A percentile compares a stretch with the other conserved stretches of the same genome.
Evolutionary conservation across 2,797 vertebrate species (phyloP).

Genomic region (Chaetodon trifasciatus): DNA sequence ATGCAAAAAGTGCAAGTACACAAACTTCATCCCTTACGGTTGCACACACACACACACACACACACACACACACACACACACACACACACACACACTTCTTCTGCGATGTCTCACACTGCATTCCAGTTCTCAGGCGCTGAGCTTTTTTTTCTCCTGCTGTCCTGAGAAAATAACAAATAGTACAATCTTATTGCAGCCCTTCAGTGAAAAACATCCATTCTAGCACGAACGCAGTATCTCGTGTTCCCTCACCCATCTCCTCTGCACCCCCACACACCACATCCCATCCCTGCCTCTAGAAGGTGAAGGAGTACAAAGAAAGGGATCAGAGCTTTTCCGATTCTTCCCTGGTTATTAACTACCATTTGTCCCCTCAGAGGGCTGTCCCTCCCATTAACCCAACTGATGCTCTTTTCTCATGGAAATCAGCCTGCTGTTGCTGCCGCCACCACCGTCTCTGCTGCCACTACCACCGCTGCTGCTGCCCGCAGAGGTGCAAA

Average conservation of each 20-base stretch:
- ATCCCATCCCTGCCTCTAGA: conserved; percentile 57
- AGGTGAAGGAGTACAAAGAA: conserved; percentile 82
- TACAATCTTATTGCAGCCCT: conserved; percentile 50
- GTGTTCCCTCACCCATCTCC: conserved; percentile 37
- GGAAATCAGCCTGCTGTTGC: conserved; percentile 87
- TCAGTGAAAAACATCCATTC: conserved; percentile 70
- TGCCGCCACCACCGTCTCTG: conserved; percentile 40
- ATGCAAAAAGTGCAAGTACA: conserved; percentile 30
- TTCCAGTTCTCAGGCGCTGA: conserved; percentile 59
- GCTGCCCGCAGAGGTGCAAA: conserved; percentile 80
- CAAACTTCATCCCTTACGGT: neutral
- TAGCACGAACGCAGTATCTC: conserved; percentile 75
- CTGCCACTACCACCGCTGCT: conserved; percentile 40
- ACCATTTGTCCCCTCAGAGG: conserved; percentile 81
- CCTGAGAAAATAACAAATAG: conserved; percentile 69
- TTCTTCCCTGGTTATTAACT: conserved; percentile 86
- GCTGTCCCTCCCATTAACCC: conserved; percentile 85
- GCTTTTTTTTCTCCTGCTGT: conserved; percentile 37
- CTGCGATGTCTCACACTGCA: conserved; percentile 7
- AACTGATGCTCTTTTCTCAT: conserved; percentile 89
- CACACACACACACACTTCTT: conserved; percentile 1
- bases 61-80: conserved; percentile 21
- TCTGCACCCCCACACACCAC: conserved; percentile 32
- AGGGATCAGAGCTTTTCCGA: conserved; percentile 84
- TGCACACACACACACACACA: conserved; percentile 13